These are phyloP conservation scores for Sciurus carolinensis DNA, from an alignment of 2,797 vertebrate species.

Conservation along the genomic window DNA sequence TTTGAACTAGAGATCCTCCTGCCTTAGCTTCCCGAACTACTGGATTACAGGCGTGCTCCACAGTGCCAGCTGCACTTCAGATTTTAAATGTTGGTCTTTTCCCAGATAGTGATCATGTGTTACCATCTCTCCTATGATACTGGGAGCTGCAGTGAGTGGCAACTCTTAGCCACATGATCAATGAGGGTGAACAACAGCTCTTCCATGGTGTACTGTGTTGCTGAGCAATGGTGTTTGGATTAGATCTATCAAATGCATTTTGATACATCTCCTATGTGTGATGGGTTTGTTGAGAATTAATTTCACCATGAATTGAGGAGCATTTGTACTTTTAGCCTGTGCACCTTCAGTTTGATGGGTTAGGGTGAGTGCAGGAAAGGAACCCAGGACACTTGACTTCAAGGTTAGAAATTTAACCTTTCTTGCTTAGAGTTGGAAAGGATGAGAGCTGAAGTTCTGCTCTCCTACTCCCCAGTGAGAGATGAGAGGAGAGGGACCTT, in stretches of 20 bases:
- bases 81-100: not conserved
- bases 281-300: not conserved
- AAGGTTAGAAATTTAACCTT: too few species aligned
- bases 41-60: too few species aligned
- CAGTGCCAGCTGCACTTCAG: too few species aligned
- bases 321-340: not conserved
- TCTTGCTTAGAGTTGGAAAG: not conserved
- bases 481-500: accelerated
- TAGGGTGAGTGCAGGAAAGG: not conserved
- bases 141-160: not conserved
- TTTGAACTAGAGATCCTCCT: too few species aligned
- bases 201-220: not conserved
- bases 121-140: not conserved
- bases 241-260: not conserved
- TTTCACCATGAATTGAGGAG: too few species aligned
- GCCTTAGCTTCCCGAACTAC: too few species aligned
- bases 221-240: not conserved
- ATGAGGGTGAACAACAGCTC: not conserved
- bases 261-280: too few species aligned
- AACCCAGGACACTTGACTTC: not conserved
- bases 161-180: not conserved
- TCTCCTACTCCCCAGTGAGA: not conserved
- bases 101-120: not conserved
- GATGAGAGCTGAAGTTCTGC: not conserved
- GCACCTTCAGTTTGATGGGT: not conserved